phyloP scores from a whole-genome alignment of 2,888 invertebrate genomes.

The Drosophila anceps region DNA sequence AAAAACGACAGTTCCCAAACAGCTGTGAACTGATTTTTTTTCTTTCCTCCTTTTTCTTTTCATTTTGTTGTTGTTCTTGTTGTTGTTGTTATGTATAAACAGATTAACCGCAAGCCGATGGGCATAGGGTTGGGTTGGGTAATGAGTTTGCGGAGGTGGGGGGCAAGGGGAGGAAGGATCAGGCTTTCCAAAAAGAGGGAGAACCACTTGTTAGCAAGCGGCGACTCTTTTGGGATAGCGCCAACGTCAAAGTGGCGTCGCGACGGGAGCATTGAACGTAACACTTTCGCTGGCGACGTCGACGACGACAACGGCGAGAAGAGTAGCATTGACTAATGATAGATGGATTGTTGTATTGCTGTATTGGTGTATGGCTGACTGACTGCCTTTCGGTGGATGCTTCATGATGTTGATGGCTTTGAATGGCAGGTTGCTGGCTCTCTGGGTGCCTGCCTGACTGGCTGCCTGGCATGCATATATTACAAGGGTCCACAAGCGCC shows the following conservation, averaged over 20 bases:
- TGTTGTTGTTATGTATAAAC: constrained; percentile 44
- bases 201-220: constrained; percentile 72
- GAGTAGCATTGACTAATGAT: constrained; percentile 82
- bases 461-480: constrained; percentile 67
- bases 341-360: constrained; percentile 52
- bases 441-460: constrained; percentile 50
- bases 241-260: constrained; percentile 57
- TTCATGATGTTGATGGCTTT: constrained; percentile 68
- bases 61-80: constrained; percentile 12
- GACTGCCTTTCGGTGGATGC: constrained; percentile 57
- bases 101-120: constrained; percentile 59
- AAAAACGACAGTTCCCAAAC: constrained; percentile 48
- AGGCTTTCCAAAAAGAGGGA: constrained; percentile 10
- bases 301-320: constrained; percentile 33
- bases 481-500: constrained; percentile 57
- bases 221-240: constrained; percentile 72
- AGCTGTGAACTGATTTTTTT: constrained; percentile 33
- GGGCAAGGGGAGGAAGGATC: not conserved
- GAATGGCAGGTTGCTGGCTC: constrained; percentile 67
- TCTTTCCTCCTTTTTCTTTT: constrained; percentile 15
- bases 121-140: constrained; percentile 22
- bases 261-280: constrained; percentile 74
- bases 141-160: not conserved
- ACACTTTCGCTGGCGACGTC: constrained; percentile 67
- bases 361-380: constrained; percentile 36